Conservation (phyloP, 2,888 invertebrate genomes). For the Oligia latruncula region DNA sequence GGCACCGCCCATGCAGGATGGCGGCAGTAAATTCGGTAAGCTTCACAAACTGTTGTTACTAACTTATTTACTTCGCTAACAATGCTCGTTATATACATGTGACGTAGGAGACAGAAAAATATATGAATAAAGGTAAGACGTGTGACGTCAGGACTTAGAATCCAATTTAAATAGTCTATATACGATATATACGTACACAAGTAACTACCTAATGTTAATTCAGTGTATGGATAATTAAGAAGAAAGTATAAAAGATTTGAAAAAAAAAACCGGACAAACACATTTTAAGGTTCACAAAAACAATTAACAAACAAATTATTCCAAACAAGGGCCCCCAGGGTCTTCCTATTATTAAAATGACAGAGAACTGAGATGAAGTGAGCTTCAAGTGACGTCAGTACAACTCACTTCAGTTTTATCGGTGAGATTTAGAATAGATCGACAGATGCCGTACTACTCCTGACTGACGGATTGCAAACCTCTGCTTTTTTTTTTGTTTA, state of each 20-base stretch:
- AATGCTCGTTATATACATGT: neutral
- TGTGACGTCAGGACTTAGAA: neutral
- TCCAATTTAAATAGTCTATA: neutral
- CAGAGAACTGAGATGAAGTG: neutral
- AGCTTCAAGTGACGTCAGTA: neutral
- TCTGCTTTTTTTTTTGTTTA: neutral
- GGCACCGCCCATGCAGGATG: slow-evolving; percentile 88
- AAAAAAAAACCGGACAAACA: neutral
- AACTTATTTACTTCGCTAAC: neutral
- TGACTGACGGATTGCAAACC: neutral
- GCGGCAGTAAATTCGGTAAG: slow-evolving; percentile 92
- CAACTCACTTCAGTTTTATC: neutral
- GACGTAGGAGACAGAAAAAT: neutral
- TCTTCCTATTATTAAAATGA: too few relatives aligned
- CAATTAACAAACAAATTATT: neutral
- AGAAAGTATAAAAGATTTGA: neutral
- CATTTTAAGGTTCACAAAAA: neutral
- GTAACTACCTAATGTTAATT: neutral
- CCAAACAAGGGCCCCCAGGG: neutral
- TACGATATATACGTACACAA: neutral
- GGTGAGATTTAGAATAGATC: neutral
- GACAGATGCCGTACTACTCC: neutral
- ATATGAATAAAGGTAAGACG: neutral
- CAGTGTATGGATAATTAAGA: neutral
- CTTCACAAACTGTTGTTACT: slow-evolving; percentile 28